Base-by-base conservation (phyloP, 2,797 vertebrate genomes). In the Platalea minor region DNA sequence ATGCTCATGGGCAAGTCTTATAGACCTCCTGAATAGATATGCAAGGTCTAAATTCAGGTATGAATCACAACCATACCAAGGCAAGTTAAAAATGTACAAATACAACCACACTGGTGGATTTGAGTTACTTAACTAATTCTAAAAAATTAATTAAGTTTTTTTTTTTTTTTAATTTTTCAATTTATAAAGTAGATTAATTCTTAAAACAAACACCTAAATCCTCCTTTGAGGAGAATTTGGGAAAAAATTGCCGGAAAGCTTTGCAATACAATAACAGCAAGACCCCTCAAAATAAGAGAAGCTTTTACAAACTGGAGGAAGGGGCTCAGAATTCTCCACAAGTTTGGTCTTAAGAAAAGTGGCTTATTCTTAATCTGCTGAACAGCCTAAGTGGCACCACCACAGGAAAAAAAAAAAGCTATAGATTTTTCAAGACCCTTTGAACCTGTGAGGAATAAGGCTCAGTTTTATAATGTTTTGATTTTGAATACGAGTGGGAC, bases 401-500 rank as follows among this genome's bases (percentile, higher is more conserved):
- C 70, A 64, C 29, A 85, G 29, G n/a, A 82, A 74, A 86, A 80
- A 92, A 80, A 92, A 51, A 80, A 92, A 51, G 41, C 33, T 74
- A 48, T 29, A 39, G 45, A 80, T 85, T 92, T 95, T 88, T 45
- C 61, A 83, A 77, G 60, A 73, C 63, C 60, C 37, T 85, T 77
- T 53, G 83, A 91, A 92, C 17, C 31, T 56, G 67, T 18, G 51
- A 73, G 53, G 67, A 74, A 73, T 84, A 88, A 67, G 67, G 46
- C 15, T 96, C 39, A 25, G 21, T 65, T 78, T 79, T 74, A 29
- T 64, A 93, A 76, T 50, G 19, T 15, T 78, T 90, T 82, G 29
- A 87, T 92, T 96, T 96, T 90, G 82, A 93, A 88, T 79, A 80
- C 24, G 77, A 81, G 17, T 89, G 93, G 89, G 93, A 91, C 43